Base-by-base conservation (phyloP, 35 echinoderm and acorn worm species). In the Heliocidaris erythrogramma region DNA sequence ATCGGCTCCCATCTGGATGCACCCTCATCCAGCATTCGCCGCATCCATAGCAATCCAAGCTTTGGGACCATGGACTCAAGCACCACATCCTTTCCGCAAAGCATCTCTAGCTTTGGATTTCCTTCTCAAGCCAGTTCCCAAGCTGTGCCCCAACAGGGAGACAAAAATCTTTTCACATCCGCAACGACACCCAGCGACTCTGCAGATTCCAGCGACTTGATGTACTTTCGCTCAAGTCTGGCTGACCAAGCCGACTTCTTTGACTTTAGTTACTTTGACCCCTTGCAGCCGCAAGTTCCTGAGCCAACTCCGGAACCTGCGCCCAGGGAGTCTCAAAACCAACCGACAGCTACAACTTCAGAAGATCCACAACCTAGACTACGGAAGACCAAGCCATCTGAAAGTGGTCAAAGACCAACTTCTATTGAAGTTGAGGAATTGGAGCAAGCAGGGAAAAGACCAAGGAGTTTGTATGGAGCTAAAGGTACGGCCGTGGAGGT, bases 181-280 rank as follows among this genome's bases (percentile, higher is more conserved):
- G 31, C 90, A 4, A 21, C 49, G 30, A 47, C 32, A 30, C 49
- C 61, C 85, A 87, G 86, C 27, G n/a, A 30, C 49, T 30, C 35
- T 90, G 86, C 13, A 7, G 65, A 47, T 60, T 13, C 94, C 12
- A 96, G 71, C 60, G 96, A 98, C 71, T 85, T 98, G 92, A 98
- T 98, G 94, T 30, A 87, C 13, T 98, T 96, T n/a, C 96, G 95
- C 53, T 96, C 96, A 30, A 96, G 49, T 12, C 59, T 88, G 30
- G 14, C 59, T 9, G 71, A 60, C 85, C 48, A 59, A 17, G 90
- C 93, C 5, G 94, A 95, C 35, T 93, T 97, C 86, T 96, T 97
- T 88, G 96, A 96, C 92, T 98, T 98, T 59, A 94, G 94, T 59
- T 93, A 96, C 59, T 98, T 98, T 95, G 97, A 98, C 61, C 97